Evolutionary conservation across 2,113 vertebrate species (phyloP).

Genomic region (Equus quagga): DNA sequence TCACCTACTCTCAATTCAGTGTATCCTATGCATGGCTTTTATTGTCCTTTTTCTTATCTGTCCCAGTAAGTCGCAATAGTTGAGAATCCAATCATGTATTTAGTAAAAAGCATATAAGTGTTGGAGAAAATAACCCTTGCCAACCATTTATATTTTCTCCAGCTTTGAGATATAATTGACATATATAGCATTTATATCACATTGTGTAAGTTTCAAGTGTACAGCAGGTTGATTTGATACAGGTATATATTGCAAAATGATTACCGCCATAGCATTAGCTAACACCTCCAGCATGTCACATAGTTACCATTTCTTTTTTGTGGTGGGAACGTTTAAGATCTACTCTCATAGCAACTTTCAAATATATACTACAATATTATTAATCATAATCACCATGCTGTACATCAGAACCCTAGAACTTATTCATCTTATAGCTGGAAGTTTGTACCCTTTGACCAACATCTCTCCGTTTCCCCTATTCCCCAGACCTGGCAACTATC

Average conservation of each 20-base stretch:
- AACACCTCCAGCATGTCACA: not conserved
- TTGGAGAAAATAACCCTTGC: not conserved
- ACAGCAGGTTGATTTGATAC: not conserved
- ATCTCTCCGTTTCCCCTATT: not conserved
- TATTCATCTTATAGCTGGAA: not conserved
- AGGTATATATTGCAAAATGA: not conserved
- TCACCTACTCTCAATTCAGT: not conserved
- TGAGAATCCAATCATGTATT: not conserved
- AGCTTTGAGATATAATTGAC: not conserved
- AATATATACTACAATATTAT: not conserved
- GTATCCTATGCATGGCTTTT: not conserved
- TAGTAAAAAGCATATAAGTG: not conserved
- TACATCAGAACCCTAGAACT: not conserved
- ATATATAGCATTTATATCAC: not conserved
- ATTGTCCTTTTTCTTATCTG: not conserved
- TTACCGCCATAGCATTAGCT: not conserved
- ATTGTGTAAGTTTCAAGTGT: not conserved
- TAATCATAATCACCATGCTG: not conserved
- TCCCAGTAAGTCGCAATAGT: not conserved
- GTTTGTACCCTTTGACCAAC: not conserved
- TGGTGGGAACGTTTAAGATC: not conserved
- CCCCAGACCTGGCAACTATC: not conserved
- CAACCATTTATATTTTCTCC: not conserved
- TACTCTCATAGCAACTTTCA: not conserved
- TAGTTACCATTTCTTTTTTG: not conserved